A percentile compares a stretch with the other conserved stretches of the same genome.
Evolutionary conservation across 2,797 vertebrate species (phyloP).

Genomic region (Gymnothorax reevesii): DNA sequence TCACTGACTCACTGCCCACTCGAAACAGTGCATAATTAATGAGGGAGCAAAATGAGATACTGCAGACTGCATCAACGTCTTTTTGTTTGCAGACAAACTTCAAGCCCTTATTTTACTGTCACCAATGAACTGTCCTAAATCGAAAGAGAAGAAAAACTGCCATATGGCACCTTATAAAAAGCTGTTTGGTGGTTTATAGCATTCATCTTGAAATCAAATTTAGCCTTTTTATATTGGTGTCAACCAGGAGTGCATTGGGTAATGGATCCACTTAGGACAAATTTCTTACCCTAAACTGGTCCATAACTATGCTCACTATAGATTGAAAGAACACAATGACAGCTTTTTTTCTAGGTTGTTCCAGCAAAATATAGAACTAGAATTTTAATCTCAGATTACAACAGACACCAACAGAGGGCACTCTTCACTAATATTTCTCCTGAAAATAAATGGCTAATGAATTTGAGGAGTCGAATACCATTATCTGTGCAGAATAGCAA

Average conservation of each 20-base stretch:
- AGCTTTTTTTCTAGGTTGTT: neutral
- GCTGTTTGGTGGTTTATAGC: neutral
- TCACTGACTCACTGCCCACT: no score
- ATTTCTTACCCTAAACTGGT: neutral
- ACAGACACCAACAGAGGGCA: slow-evolving; percentile 43
- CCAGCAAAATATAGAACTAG: neutral
- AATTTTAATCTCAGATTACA: slow-evolving; percentile 1
- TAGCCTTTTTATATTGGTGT: neutral
- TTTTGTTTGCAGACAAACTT: no score
- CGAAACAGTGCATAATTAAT: no score
- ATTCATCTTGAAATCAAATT: neutral
- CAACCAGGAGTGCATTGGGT: neutral
- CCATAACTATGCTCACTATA: neutral
- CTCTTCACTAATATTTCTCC: slow-evolving; percentile 40
- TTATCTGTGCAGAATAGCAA: slow-evolving; percentile 11
- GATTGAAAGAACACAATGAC: neutral
- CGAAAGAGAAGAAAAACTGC: no score
- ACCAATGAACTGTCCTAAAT: no score
- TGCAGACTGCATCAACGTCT: no score
- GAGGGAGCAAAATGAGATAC: no score
- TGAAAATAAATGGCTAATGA: neutral
- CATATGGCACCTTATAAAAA: neutral
- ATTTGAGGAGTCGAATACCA: neutral
- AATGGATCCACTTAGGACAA: neutral
- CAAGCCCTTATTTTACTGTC: no score